Evolutionary conservation across 2,113 vertebrate species (phyloP), one percentile per base, ranked within the genome.

Genomic region (Tetraodon nigroviridis): DNA sequence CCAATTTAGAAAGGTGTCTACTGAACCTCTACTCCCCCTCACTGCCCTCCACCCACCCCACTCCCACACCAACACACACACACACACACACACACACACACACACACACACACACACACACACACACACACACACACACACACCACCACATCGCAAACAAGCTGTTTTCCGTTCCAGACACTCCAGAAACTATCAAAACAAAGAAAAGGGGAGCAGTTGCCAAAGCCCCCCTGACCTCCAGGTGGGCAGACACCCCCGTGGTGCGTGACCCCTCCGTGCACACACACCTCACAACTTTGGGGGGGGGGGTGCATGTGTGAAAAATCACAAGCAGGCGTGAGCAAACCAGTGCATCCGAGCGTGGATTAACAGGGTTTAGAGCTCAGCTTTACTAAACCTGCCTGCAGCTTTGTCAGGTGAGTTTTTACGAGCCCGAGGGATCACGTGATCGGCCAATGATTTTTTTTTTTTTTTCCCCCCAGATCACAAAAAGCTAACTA

Each of bases 1-100:
- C 89, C 78, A 83, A 90, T 88, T 90, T 90, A 90, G 89, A 89
- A 90, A 84, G 86, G 84, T 91, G 85, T 91, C 87, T 85, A 75
- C 86, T 90, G 84, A 80, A 87, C 84, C 51, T 19, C 16, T 20
- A 22, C 21, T 59, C 44, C 55, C 46, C 18, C 48, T 50, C 66
- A 58, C 59, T 60, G 57, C 50, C 73, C 62, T 78, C 51, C 54
- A 54, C 57, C 67, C 67, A 46, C 71, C 65, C 64, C 59, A 5
- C 3, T 49, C 55, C 52, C 57, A 71, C 61, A 48, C 63, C 57
- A 49, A 17, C 56, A 45, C 32, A 1, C 41, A 29, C 45, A 37
- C 32, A 32, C 29, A 32, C 29, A 32, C 29, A 32, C 29, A 32
- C 29, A 32, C 29, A 24, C 24, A 5, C 24, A 32, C 29, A 32